Evolutionary conservation across 1,140 invertebrate genomes (phyloP).

Genomic region (Magallana angulata): DNA sequence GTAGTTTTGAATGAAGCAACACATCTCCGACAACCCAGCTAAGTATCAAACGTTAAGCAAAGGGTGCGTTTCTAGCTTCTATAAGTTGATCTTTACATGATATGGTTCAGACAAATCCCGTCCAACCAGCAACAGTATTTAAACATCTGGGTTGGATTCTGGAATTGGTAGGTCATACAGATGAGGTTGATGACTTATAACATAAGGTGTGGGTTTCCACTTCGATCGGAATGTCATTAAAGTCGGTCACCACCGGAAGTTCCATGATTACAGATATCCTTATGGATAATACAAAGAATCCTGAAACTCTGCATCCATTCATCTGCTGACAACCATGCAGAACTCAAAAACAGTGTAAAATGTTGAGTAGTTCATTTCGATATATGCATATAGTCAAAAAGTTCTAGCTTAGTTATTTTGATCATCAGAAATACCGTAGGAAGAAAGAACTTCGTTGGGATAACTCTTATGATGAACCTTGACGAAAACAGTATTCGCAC

Average conservation of each 20-base stretch:
- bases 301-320: not conserved
- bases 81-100: slow-evolving; percentile 44
- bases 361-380: not conserved
- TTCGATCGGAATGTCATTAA: no score
- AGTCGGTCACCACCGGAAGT: slow-evolving; percentile 28
- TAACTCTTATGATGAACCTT: slow-evolving; percentile 45
- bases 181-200: not conserved
- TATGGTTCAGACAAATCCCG: slow-evolving; percentile 37
- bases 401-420: slow-evolving; percentile 52
- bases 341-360: slow-evolving; percentile 38
- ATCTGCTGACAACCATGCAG: slow-evolving; percentile 7
- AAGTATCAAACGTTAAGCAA: slow-evolving; percentile 46
- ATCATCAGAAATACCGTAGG: slow-evolving; percentile 58
- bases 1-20: not conserved
- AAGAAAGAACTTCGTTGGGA: not conserved
- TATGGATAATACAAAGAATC: slow-evolving; percentile 23
- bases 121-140: slow-evolving; percentile 23
- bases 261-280: not conserved
- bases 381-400: slow-evolving; percentile 41
- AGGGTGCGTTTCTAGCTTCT: slow-evolving; percentile 41
- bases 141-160: not conserved
- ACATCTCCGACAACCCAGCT: slow-evolving; percentile 53
- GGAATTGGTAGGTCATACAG: not conserved
- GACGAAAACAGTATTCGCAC: slow-evolving; percentile 53
- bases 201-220: no score